Conservation (phyloP, 2,113 vertebrate species). For the Zosterops borbonicus region DNA sequence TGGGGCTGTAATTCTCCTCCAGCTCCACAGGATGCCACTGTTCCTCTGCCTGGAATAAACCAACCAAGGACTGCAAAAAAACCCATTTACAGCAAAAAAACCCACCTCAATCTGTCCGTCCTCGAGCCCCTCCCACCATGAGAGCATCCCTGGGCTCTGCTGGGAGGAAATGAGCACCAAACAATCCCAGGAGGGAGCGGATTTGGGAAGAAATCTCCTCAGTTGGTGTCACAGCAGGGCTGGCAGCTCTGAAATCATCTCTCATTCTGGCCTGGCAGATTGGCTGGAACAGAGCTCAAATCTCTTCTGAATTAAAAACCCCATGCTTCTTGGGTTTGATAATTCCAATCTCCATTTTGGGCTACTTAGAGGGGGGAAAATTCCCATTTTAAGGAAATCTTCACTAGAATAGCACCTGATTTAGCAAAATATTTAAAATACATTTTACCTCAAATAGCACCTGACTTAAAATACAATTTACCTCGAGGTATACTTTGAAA, state of each 20-base stretch:
- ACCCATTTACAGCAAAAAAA: not conserved
- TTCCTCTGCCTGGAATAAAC: not conserved
- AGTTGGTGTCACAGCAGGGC: fast-evolving
- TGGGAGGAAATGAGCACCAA: not conserved
- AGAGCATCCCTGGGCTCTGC: not conserved
- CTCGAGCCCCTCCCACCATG: not conserved
- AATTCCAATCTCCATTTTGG: not conserved
- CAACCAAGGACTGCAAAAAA: not conserved
- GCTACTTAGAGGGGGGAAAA: not conserved
- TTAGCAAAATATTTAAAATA: not conserved
- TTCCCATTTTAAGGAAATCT: not conserved
- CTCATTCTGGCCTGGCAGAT: fast-evolving
- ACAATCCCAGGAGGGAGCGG: not conserved
- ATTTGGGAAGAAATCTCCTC: not conserved
- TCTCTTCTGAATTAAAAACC: not conserved
- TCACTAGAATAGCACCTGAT: not conserved
- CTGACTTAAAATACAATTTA: not conserved
- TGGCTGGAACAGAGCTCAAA: fast-evolving
- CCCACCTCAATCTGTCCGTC: not conserved
- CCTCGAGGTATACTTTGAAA: not conserved
- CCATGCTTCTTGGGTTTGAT: fast-evolving
- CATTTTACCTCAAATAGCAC: not conserved
- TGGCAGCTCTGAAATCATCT: not conserved
- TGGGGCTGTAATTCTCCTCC: not conserved
- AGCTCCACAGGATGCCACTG: conserved; percentile 42